phyloP scores from a whole-genome alignment of 2,888 invertebrate species.

The Heliconius hortense region DNA sequence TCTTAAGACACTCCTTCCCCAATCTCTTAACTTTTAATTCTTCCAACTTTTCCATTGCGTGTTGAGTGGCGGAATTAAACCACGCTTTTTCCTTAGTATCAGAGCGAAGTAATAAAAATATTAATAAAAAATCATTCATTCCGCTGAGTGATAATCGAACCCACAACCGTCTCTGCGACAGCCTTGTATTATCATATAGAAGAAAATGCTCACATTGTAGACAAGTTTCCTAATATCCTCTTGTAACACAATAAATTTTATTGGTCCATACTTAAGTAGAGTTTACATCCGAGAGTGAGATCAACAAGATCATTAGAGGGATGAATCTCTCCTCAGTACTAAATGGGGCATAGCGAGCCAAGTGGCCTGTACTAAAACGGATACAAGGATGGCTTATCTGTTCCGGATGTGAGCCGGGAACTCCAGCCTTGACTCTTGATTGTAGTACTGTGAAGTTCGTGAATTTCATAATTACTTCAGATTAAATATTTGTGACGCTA shows the following conservation, averaged over 20 bases:
- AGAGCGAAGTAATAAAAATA: no score
- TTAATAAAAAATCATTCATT: no score
- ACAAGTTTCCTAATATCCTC: background rate
- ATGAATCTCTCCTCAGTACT: conserved; percentile 33
- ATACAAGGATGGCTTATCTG: conserved; percentile 58
- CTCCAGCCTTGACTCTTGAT: conserved; percentile 32
- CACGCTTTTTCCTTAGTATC: no score
- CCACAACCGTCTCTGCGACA: no score
- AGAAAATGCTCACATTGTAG: background rate
- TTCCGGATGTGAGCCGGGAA: conserved; percentile 52
- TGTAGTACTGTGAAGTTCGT: conserved; percentile 23
- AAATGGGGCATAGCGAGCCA: conserved; percentile 41
- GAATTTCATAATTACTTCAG: background rate
- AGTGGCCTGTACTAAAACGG: conserved; percentile 49
- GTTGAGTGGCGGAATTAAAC: no score
- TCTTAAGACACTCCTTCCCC: no score
- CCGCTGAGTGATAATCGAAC: no score
- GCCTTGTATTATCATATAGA: background rate
- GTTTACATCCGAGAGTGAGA: conserved; percentile 27
- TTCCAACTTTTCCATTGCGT: no score
- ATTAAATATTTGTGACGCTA: background rate
- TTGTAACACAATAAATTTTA: background rate
- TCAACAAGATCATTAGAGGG: conserved; percentile 38
- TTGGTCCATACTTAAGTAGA: conserved; percentile 1
- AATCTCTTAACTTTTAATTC: no score